Conservation (phyloP, 2,113 vertebrate genomes). For the Neoarius graeffei region DNA sequence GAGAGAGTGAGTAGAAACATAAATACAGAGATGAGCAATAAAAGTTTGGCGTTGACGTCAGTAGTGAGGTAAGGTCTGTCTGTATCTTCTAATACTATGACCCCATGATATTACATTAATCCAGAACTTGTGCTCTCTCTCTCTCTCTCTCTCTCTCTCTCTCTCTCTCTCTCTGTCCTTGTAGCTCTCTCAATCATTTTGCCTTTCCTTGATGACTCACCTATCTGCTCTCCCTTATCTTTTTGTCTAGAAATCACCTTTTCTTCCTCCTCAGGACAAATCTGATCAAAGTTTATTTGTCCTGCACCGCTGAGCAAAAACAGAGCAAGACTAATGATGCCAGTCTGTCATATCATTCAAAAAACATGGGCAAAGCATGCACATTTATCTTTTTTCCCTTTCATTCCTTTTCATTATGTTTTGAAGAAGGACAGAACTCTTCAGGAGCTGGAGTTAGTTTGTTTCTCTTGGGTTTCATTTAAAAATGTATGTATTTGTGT, state of each 20-base stretch:
- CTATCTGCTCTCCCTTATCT: background rate
- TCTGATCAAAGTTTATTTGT: constrained; percentile 16
- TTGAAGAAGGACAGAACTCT: constrained; percentile 14
- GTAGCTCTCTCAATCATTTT: constrained; percentile 2
- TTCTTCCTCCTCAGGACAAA: constrained; percentile 14
- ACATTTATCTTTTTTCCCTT: background rate
- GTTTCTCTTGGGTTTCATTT: background rate
- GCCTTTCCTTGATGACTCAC: constrained; percentile 36
- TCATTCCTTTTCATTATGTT: constrained; percentile 11
- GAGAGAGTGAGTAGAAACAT: background rate
- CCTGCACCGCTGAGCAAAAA: background rate
- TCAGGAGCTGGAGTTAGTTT: background rate
- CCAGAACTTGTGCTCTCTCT: background rate
- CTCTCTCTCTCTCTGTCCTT: background rate
- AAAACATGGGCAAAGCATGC: background rate
- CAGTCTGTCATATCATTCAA: background rate
- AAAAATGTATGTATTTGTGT: background rate
- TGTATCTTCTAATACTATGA: constrained; percentile 23
- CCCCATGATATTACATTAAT: constrained; percentile 33
- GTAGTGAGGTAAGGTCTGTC: constrained; percentile 30
- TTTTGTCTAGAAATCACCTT: constrained; percentile 14
- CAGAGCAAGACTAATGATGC: constrained; percentile 20
- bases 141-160: background rate
- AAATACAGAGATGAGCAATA: background rate
- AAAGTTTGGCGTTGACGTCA: constrained; percentile 35